phyloP scores from a whole-genome alignment of 2,888 invertebrate genomes.

The Reticulitermes lucifugus region DNA sequence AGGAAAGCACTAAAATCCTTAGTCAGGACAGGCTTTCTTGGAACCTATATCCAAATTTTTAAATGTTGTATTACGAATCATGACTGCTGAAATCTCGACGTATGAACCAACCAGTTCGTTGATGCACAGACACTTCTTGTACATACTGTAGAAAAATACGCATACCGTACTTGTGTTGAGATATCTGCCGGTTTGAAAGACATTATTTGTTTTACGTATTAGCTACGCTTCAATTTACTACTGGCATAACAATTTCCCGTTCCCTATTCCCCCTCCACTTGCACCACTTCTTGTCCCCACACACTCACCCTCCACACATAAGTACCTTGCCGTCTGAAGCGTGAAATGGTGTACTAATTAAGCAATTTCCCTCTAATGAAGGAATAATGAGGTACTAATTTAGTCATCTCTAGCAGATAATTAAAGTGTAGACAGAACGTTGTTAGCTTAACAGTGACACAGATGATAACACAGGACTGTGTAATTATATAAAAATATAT shows the following conservation, averaged over 20 bases:
- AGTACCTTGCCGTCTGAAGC: slow-evolving; percentile 43
- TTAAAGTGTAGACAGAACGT: slow-evolving; percentile 45
- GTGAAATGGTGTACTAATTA: slow-evolving; percentile 51
- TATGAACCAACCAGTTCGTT: no score
- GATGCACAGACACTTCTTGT: no score
- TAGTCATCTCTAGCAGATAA: slow-evolving; percentile 51
- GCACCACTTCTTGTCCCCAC: neutral
- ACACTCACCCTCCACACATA: slow-evolving; percentile 21
- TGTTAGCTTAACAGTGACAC: neutral
- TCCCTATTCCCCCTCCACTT: neutral
- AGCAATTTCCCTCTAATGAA: slow-evolving; percentile 52
- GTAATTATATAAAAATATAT: slow-evolving; percentile 8
- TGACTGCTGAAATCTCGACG: no score
- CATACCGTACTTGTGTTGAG: no score
- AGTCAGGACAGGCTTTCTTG: no score
- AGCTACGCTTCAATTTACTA: slow-evolving; percentile 23
- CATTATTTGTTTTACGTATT: slow-evolving; percentile 17
- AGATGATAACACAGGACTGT: neutral
- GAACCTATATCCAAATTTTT: no score
- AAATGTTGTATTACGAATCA: no score
- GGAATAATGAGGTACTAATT: slow-evolving; percentile 53
- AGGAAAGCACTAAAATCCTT: no score
- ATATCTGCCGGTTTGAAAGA: no score
- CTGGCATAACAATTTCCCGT: slow-evolving; percentile 8
- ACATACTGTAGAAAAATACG: no score